Base-by-base conservation (phyloP, 2,888 invertebrate species). In the Phrixothrix hirtus region DNA sequence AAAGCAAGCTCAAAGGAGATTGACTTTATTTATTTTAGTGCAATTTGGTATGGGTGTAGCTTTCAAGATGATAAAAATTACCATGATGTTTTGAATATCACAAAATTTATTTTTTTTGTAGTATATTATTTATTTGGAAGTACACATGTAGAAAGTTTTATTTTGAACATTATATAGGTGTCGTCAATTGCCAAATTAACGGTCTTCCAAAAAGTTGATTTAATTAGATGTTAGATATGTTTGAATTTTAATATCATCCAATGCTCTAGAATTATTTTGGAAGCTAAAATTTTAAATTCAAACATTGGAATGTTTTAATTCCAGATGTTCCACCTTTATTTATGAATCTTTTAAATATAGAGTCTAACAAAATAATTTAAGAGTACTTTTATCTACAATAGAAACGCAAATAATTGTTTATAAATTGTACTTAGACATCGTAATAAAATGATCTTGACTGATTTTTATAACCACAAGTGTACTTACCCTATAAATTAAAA, bases 1-100 rank as follows among this genome's bases (percentile, higher is more conserved):
- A 83, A 63, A 73, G 78, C 34, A 84, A 84, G 66, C 76, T 79
- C 2, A 63, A 63, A 55, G 53, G 46, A 2, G 62, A 62, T 51
- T 61, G 55, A 56, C 34, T 31, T 44, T 30, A 31, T 43, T 37
- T 39, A 15, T 15, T 26, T 39, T 46, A 42, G 52, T 45, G 34
- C 27, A 45, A 45, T 39, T 44, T 51, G 48, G 38, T 46, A 41
- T 41, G 27, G 45, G 37, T 45, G 14, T 32, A 13, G 27, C 27
- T 37, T 37, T 46, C 14, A 12, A 31, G 17, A 31, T 37, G 37
- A 17, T 37, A 15, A 27, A 11, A 17, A 35, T 17, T 32, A 38
- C 11, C 31, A 31, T 12, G 21, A 41, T 30, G 11, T 47, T 17
- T 21, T 38, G 10, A 25, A 14, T 15, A n/a, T 11, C 16, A 3